These are phyloP conservation scores for Sebastes goodei DNA, from an alignment of 2,797 vertebrate genomes.

Conservation along the genomic window DNA sequence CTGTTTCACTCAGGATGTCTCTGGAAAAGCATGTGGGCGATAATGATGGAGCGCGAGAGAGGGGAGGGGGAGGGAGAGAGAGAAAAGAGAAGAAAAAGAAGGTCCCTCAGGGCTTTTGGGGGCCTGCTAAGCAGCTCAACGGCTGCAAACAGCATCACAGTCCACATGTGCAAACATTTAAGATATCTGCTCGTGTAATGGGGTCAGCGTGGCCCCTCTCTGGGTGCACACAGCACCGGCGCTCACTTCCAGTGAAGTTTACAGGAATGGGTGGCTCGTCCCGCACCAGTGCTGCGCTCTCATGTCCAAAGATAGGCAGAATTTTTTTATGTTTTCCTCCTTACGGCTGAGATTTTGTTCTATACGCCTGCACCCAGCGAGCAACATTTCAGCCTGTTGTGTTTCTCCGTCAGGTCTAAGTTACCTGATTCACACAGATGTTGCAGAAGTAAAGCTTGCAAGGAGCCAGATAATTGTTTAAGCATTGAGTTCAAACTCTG, in stretches of 20 bases:
- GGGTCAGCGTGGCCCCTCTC: conserved; percentile 74
- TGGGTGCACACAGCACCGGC: conserved; percentile 53
- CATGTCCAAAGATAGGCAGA: conserved; percentile 41
- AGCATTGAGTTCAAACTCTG: conserved; percentile 25
- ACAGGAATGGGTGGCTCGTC: conserved; percentile 48
- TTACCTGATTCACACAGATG: background rate
- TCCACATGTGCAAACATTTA: conserved; percentile 85
- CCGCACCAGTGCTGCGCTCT: conserved; percentile 10
- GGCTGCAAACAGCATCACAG: conserved; percentile 77
- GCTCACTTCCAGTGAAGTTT: conserved; percentile 62
- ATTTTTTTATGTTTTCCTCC: background rate
- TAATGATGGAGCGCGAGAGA: conserved; percentile 77
- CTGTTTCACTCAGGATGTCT: conserved; percentile 78
- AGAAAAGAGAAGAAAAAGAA: conserved; percentile 57
- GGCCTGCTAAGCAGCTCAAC: conserved; percentile 75
- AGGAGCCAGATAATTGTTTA: conserved; percentile 19
- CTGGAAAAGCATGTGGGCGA: conserved; percentile 81
- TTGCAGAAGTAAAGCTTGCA: background rate
- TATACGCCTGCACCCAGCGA: background rate
- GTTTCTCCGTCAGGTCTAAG: background rate
- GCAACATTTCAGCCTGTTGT: background rate
- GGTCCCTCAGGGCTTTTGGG: conserved; percentile 73
- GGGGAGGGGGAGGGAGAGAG: conserved; percentile 9
- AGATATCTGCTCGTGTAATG: conserved; percentile 78
- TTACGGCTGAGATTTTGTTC: background rate